Base-by-base conservation (phyloP, 2,797 vertebrate species). In the Micropoecilia bifurca region DNA sequence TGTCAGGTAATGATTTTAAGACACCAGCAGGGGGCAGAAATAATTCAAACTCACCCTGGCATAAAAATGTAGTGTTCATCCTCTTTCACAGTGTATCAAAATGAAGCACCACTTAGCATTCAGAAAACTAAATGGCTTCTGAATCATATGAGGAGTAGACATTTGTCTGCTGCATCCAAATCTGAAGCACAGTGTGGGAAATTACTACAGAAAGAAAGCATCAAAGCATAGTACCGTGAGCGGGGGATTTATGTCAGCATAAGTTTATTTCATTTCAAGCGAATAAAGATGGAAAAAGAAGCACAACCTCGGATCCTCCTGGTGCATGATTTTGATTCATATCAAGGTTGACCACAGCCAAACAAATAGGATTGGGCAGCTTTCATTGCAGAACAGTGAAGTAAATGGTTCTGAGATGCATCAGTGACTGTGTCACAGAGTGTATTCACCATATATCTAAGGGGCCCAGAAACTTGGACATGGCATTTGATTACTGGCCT, bases 1-100 rank as follows among this genome's bases (percentile, higher is more conserved):
- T 81, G 77, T 75, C 76, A 39, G 89, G 94, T 72, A 74, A 63
- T 92, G 76, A 80, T 81, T 50, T 9, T 22, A 22, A 2, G 75
- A 75, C 3, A 89, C 94, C 93, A 95, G 90, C 84, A 95, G 94
- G 88, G 85, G 94, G 91, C 89, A 86, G 73, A 86, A 75, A 89
- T 80, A 87, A 76, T 75, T 83, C 83, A 84, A 82, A 57, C 53
- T 89, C 68, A 22, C 47, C 57, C 48, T 66, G 36, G 20, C 3
- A 12, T 20, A 9, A 10, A 80, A 85, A 79, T 74, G 77, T 4
- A 71, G 25, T 20, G 41, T 45, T 39, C 41, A 72, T 75, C 78
- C 50, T 83, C 55, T 76, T 12, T 69, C 33, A 59, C 20, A 69
- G 59, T 68, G 63, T 43, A 80, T 81, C 78, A 80, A 76, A 79